Evolutionary conservation across 2,888 invertebrate genomes (phyloP).

Genomic region (Dryomyza anilis): DNA sequence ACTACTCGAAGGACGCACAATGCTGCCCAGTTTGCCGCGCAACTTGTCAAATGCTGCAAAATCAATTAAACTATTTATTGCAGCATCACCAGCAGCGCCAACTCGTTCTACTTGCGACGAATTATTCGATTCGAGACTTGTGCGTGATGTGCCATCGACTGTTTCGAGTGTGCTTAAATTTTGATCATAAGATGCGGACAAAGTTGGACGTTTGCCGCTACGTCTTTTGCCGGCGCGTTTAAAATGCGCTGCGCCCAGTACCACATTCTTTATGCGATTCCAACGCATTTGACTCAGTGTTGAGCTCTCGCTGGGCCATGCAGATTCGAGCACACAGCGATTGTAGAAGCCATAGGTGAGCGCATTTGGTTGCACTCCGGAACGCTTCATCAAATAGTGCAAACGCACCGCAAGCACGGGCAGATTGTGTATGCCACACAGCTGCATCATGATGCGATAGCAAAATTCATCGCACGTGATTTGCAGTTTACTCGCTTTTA

Average conservation of each 20-base stretch:
- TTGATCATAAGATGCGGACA: constrained; percentile 56
- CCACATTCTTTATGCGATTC: constrained; percentile 92
- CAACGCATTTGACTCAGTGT: constrained; percentile 80
- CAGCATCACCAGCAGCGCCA: constrained; percentile 39
- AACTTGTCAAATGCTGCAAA: constrained; percentile 66
- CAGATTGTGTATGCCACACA: constrained; percentile 92
- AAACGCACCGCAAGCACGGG: constrained; percentile 94
- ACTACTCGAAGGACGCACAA: constrained; percentile 65
- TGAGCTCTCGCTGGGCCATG: constrained; percentile 87
- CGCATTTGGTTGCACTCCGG: constrained; percentile 94
- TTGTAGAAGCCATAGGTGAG: constrained; percentile 91
- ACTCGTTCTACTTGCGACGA: constrained; percentile 38
- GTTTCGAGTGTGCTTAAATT: constrained; percentile 59
- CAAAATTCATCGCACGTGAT: constrained; percentile 96
- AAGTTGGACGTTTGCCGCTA: constrained; percentile 62
- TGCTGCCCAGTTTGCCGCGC: constrained; percentile 68
- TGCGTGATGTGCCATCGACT: constrained; percentile 60
- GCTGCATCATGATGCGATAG: constrained; percentile 97
- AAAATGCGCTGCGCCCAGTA: constrained; percentile 88
- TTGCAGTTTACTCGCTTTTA: constrained; percentile 82
- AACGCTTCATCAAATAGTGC: constrained; percentile 88
- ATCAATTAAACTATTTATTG: constrained; percentile 52
- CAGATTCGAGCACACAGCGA: constrained; percentile 87
- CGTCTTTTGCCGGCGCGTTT: constrained; percentile 75
- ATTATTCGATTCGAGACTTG: constrained; percentile 59